Evolutionary conservation across 2,113 vertebrate species (phyloP).

Genomic region (Microtus oregoni): DNA sequence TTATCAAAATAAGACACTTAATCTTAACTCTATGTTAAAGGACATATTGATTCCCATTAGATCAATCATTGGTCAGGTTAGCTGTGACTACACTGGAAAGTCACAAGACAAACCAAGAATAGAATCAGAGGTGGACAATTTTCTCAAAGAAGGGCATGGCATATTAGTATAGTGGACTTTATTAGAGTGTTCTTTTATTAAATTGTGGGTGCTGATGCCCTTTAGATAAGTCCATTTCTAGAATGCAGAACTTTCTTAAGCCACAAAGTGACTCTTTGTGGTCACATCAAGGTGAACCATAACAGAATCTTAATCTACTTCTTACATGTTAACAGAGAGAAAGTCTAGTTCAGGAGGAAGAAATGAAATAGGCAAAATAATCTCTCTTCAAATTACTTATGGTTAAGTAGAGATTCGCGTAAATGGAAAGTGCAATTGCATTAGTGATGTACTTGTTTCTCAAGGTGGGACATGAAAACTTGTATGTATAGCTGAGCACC

Average conservation of each 20-base stretch:
- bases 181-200: neutral
- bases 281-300: conserved; percentile 41
- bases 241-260: neutral
- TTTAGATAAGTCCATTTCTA: conserved; percentile 20
- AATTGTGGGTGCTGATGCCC: neutral
- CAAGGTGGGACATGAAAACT: conserved; percentile 31
- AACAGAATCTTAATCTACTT: conserved; percentile 20
- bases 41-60: neutral
- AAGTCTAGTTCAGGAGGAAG: conserved; percentile 38
- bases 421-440: conserved; percentile 79
- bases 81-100: neutral
- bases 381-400: conserved; percentile 67
- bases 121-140: neutral
- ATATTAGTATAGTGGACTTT: neutral
- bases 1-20: conserved; percentile 12
- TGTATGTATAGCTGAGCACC: neutral
- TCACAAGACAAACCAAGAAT: neutral
- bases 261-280: conserved; percentile 26
- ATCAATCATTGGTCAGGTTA: neutral
- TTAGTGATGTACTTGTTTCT: conserved; percentile 69
- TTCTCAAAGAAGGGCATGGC: neutral
- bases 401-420: conserved; percentile 65
- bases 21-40: neutral
- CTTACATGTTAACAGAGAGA: conserved; percentile 2
- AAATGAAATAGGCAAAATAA: conserved; percentile 59